Conservation (phyloP, 2,888 invertebrate species). For the Griposia aprilina region DNA sequence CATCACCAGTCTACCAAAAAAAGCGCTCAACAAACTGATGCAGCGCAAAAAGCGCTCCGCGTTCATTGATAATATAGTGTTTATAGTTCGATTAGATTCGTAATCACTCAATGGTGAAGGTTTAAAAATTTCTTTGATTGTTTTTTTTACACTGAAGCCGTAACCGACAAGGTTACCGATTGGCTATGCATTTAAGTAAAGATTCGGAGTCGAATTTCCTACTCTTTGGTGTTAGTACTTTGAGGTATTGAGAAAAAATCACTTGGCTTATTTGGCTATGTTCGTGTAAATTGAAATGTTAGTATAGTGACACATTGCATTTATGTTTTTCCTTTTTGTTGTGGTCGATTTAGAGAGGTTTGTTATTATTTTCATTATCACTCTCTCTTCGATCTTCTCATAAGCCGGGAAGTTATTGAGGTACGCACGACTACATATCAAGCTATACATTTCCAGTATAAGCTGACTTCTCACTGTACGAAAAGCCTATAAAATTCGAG, state of each 20-base stretch:
- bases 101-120: conserved; percentile 77
- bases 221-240: conserved; percentile 6
- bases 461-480: too few relatives aligned
- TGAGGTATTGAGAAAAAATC: not conserved
- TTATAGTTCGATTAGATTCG: conserved; percentile 58
- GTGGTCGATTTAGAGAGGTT: not conserved
- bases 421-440: too few relatives aligned
- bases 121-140: conserved; percentile 75
- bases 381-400: not conserved
- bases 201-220: conserved; percentile 54
- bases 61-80: conserved; percentile 52
- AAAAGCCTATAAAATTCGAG: too few relatives aligned
- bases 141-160: conserved; percentile 69
- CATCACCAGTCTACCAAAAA: not conserved
- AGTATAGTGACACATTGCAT: not conserved
- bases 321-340: not conserved
- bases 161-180: conserved; percentile 78
- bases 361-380: not conserved
- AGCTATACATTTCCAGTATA: too few relatives aligned
- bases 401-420: too few relatives aligned
- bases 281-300: not conserved
- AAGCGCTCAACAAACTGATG: conserved; percentile 3
- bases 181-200: conserved; percentile 72
- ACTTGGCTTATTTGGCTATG: not conserved
- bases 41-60: conserved; percentile 26